These are phyloP conservation scores for Sebastes dallii DNA, from an alignment of 2,797 vertebrate species.

Conservation along the genomic window DNA sequence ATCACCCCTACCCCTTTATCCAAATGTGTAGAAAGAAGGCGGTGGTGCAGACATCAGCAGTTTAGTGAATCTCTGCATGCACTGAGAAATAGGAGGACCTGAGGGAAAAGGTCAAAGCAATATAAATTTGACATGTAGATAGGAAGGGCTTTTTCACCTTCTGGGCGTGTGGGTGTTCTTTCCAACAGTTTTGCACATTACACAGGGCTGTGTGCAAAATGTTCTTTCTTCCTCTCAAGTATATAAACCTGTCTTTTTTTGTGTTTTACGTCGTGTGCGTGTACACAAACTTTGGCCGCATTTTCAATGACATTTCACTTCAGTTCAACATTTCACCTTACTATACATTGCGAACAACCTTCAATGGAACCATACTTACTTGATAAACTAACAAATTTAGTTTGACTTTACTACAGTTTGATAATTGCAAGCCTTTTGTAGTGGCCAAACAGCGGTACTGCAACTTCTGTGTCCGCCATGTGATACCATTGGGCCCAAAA, in stretches of 20 bases:
- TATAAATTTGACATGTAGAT: conserved; percentile 70
- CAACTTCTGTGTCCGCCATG: too few relatives aligned
- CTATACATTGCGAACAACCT: background rate
- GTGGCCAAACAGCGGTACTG: too few relatives aligned
- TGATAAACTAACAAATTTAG: background rate
- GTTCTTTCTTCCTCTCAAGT: background rate
- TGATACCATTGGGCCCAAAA: too few relatives aligned
- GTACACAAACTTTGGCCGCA: background rate
- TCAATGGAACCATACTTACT: background rate
- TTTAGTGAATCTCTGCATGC: conserved; percentile 62
- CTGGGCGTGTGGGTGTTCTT: conserved; percentile 22
- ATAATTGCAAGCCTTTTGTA: background rate
- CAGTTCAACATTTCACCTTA: background rate
- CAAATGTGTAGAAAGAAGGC: conserved; percentile 59
- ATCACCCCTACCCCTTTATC: conserved; percentile 34
- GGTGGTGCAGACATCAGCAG: conserved; percentile 71
- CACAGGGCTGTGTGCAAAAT: conserved; percentile 12
- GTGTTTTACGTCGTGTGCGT: background rate
- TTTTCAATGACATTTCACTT: background rate
- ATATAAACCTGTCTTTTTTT: background rate
- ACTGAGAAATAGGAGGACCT: conserved; percentile 52
- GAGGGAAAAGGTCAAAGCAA: conserved; percentile 73
- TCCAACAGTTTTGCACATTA: conserved; percentile 10
- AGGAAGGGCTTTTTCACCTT: conserved; percentile 43
- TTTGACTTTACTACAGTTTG: background rate